Conservation (phyloP, 2,797 vertebrate genomes). For the Micrastur ruficollis region DNA sequence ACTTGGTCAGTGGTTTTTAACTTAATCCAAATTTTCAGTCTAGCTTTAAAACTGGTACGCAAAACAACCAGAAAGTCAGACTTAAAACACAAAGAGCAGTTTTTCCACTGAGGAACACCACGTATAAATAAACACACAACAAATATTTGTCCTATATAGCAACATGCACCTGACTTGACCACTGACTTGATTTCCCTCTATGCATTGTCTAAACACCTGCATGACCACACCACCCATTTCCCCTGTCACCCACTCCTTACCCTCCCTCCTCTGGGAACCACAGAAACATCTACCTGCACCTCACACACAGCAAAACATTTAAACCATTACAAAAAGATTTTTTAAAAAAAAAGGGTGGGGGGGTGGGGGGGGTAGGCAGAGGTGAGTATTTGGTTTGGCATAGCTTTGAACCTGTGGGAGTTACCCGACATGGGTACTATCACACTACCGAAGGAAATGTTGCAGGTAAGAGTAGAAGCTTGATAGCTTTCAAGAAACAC, state of each 20-base stretch:
- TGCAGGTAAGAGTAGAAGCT: neutral
- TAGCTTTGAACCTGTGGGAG: neutral
- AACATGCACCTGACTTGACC: neutral
- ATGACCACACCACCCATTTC: neutral
- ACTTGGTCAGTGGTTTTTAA: slow-evolving; percentile 54
- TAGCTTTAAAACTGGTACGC: neutral
- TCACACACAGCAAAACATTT: neutral
- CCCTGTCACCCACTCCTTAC: neutral
- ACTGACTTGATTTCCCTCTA: neutral
- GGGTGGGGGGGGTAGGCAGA: neutral
- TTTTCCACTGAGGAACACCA: neutral
- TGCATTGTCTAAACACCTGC: neutral
- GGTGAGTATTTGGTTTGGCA: neutral
- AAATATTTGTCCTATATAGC: neutral
- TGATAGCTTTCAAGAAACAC: neutral
- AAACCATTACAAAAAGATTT: neutral
- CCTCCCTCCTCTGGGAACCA: neutral
- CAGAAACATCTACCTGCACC: neutral
- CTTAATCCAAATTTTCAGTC: neutral
- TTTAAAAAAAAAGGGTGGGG: too few species aligned
- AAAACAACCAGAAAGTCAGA: neutral
- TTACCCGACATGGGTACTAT: neutral
- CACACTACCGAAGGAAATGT: neutral
- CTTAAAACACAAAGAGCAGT: neutral
- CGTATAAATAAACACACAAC: neutral